These are phyloP conservation scores for Dryomyza anilis DNA, from an alignment of 2,888 invertebrate species.

Conservation along the genomic window DNA sequence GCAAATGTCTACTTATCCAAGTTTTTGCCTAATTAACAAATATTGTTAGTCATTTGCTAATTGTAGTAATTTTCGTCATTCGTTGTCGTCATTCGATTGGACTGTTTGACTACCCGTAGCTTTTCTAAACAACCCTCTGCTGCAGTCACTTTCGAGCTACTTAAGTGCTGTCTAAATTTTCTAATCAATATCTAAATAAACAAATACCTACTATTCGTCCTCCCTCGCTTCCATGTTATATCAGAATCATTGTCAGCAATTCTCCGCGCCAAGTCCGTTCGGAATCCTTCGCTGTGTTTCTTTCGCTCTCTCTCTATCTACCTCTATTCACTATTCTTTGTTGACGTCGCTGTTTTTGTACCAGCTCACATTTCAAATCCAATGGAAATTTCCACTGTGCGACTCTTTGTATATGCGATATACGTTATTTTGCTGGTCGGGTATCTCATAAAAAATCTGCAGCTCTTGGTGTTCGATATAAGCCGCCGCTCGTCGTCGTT, in stretches of 20 bases:
- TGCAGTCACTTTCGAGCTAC: neutral
- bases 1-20: neutral
- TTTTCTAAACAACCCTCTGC: neutral
- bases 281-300: too few species aligned
- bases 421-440: neutral
- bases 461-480: neutral
- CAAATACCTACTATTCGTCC: neutral
- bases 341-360: slow-evolving; percentile 12
- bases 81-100: neutral
- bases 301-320: neutral
- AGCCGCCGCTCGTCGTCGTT: slow-evolving; percentile 1
- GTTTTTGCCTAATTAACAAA: neutral
- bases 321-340: neutral
- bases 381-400: slow-evolving; percentile 56
- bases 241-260: neutral
- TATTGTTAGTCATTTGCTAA: neutral
- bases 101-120: neutral
- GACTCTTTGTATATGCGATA: too few species aligned
- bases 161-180: neutral
- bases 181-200: slow-evolving; percentile 7
- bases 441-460: neutral
- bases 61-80: neutral
- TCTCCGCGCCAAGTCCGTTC: too few species aligned
- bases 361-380: slow-evolving; percentile 32
- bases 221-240: neutral